Base-by-base conservation (phyloP, 2,113 vertebrate genomes). In the Paradoxurus hermaphroditus region DNA sequence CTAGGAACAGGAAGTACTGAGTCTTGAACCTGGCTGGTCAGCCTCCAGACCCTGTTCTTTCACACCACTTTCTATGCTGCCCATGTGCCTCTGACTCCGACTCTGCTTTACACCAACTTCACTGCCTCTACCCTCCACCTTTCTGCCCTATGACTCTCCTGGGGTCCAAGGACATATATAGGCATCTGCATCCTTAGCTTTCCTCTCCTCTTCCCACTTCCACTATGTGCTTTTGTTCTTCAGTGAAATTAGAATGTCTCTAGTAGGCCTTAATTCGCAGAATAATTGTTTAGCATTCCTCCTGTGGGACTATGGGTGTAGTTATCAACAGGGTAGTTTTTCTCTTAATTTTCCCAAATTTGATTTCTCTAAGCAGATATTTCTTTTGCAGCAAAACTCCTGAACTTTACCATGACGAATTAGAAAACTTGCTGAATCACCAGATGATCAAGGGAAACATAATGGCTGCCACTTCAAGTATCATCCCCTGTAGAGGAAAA, bases 321-420 rank as follows among this genome's bases (percentile, higher is more conserved):
- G 13, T 67, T 75, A 75, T 10, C 70, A 51, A 14, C 9, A 12
- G 31, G 86, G 62, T 29, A 29, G n/a, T 31, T 84, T 94, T 77
- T 92, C 67, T 86, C 44, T 53, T 67, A 18, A 53, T 83, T 78
- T 79, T 12, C 56, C 49, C 39, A 56, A 86, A 21, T 73, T 49
- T 25, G 5, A 56, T 63, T 90, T 75, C 59, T 91, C 91, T 91
- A 81, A 91, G 23, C 77, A 59, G 3, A 3, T 10, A 77, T 7
- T 94, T 92, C 67, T 89, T 81, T 93, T 96, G 49, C 97, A 97
- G 97, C 16, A 62, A 86, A 70, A 59, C 13, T 36, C 78, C 73
- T 84, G 73, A 86, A 56, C 10, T 31, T 16, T 16, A 36, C 53
- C 21, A 1, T 1, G 56, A 73, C 90, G 51, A 92, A 4, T 41